phyloP scores from a whole-genome alignment of 2,888 invertebrate species.

The Drosophila picticornis region DNA sequence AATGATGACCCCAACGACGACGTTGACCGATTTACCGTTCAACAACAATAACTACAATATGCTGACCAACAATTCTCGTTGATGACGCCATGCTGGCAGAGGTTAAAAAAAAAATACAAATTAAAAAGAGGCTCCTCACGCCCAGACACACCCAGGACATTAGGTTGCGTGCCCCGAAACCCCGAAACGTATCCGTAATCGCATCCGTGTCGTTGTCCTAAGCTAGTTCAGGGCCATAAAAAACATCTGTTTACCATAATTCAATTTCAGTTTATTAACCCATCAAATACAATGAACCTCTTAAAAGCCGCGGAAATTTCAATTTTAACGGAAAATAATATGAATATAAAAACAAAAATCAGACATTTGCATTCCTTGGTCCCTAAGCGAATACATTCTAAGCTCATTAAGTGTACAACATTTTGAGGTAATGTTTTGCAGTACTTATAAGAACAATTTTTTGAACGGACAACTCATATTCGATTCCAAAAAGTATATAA shows the following conservation, averaged over 20 bases:
- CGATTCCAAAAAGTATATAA: neutral
- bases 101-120: neutral
- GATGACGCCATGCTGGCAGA: conserved; percentile 51
- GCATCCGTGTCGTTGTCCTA: conserved; percentile 9
- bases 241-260: neutral
- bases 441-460: neutral
- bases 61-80: conserved; percentile 19
- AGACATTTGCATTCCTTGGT: neutral
- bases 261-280: neutral
- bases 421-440: neutral
- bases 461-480: neutral
- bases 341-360: neutral
- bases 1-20: conserved; percentile 45
- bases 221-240: neutral
- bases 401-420: neutral
- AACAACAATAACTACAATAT: conserved; percentile 10
- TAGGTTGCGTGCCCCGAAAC: conserved; percentile 9
- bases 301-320: neutral
- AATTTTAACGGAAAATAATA: neutral
- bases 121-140: neutral
- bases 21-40: conserved; percentile 55
- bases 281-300: neutral
- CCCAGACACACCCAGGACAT: conserved; percentile 48
- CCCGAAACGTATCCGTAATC: conserved; percentile 1
- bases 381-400: neutral